Evolutionary conservation across 2,888 invertebrate genomes (phyloP).

Genomic region (Strigamia transsilvanica): DNA sequence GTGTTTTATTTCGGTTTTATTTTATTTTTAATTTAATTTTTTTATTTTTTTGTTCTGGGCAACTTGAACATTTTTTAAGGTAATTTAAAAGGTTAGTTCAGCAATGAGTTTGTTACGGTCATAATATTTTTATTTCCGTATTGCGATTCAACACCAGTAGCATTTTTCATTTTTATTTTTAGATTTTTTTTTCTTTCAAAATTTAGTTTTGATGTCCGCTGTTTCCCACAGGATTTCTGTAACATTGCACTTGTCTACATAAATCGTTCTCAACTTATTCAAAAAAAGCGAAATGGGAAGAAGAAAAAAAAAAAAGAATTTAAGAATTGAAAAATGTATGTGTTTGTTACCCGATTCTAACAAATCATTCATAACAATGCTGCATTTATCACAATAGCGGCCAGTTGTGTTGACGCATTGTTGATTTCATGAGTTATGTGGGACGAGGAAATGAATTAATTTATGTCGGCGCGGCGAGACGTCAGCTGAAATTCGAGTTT

Average conservation of each 20-base stretch:
- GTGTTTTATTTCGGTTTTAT: background rate
- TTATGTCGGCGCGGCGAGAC: background rate
- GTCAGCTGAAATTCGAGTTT: constrained; percentile 28
- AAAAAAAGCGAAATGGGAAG: background rate
- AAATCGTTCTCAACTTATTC: background rate
- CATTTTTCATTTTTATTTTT: background rate
- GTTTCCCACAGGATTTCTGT: constrained; percentile 4
- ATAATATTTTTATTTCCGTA: constrained; percentile 15
- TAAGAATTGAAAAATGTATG: background rate
- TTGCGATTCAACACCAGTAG: background rate
- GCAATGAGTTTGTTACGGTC: background rate
- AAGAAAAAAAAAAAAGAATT: background rate
- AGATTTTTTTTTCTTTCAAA: background rate
- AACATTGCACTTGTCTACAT: background rate
- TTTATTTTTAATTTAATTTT: background rate
- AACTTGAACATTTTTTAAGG: background rate
- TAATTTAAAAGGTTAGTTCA: background rate
- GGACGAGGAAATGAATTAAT: constrained; percentile 43
- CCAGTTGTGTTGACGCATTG: constrained; percentile 41
- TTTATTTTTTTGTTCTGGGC: background rate
- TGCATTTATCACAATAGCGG: constrained; percentile 31
- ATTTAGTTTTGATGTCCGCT: constrained; percentile 5
- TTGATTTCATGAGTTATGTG: constrained; percentile 34
- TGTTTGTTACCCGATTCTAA: background rate
- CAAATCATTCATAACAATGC: constrained; percentile 23